phyloP scores from a whole-genome alignment of 2,888 invertebrate genomes.

The Amphipyra berbera region DNA sequence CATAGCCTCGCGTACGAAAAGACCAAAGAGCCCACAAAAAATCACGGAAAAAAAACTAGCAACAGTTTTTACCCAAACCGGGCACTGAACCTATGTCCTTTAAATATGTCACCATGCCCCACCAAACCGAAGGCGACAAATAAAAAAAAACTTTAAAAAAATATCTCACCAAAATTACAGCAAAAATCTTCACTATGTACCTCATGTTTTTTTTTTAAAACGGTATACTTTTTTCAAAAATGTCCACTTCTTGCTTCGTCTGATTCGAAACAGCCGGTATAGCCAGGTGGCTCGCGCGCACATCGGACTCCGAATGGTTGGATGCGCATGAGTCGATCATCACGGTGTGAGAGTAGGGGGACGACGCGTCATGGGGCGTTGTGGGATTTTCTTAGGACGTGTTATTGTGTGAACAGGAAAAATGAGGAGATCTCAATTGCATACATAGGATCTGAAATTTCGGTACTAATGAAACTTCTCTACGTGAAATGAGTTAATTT shows the following conservation, averaged over 20 bases:
- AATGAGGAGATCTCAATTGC: not conserved
- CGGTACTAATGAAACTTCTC: conserved; percentile 2
- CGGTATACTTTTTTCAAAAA: conserved; percentile 64
- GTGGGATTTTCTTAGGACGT: conserved; percentile 28
- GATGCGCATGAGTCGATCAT: conserved; percentile 32
- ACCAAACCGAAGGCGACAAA: no score
- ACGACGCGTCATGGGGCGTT: conserved; percentile 17
- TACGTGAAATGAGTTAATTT: conserved; percentile 39
- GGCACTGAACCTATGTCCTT: no score
- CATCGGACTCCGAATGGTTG: conserved; percentile 66
- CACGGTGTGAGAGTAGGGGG: conserved; percentile 23
- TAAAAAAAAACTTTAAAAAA: not conserved
- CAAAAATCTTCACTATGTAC: conserved; percentile 35
- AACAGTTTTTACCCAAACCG: no score
- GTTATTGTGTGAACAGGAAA: conserved; percentile 34
- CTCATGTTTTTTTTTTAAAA: conserved; percentile 53
- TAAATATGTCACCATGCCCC: no score
- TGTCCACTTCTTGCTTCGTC: conserved; percentile 68
- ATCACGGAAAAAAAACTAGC: no score
- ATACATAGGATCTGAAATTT: conserved; percentile 10
- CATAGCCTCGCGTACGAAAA: no score
- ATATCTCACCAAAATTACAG: conserved; percentile 49
- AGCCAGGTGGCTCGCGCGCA: conserved; percentile 77
- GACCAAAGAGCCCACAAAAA: no score
- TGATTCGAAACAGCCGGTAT: conserved; percentile 72